Base-by-base conservation (phyloP, 2,113 vertebrate genomes). In the Heteronetta atricapilla region DNA sequence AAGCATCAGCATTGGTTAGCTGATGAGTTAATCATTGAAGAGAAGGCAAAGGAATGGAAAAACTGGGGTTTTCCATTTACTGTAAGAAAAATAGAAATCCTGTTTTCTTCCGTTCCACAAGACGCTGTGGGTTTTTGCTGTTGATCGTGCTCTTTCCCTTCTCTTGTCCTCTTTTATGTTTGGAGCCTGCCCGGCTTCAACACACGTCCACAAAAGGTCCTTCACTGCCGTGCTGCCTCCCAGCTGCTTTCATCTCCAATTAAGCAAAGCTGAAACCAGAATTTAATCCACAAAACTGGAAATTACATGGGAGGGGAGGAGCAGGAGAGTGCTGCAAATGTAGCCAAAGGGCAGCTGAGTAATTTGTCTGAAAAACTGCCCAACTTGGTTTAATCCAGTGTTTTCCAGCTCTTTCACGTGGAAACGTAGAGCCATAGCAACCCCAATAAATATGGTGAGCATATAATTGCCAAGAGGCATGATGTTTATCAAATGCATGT, bases 291-390 rank as follows among this genome's bases (percentile, higher is more conserved):
- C 69, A 60, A 67, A 88, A 26, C 10, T 86, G 68, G 82, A 86
- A 91, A 67, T 33, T 29, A 67, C 52, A 83, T 28, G 17, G 72
- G 36, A 22, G 38, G 73, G 33, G n/a, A 95, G n/a, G 58, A 4
- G 16, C 70, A 29, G 36, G 59, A 83, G 63, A 90, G 42, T 73
- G 75, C 82, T 78, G 86, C 55, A 92, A 88, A 92, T 88, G 82
- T 81, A 93, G 76, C 68, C 90, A 92, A 96, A 95, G 96, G 94
- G 88, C 94, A 75, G 73, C 83, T 95, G 88, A 95, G 69, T 83
- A 90, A 90, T 88, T 72, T 78, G 7, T 33, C 92, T 93, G 92
- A 94, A 95, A 94, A 74, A 11, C 16, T 59, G 83, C 60, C 80
- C 68, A 70, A 12, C 34, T 88, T 88, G 36, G n/a, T 88, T 93